phyloP scores from a whole-genome alignment of 2,797 vertebrate species.

The Ispidina lecontei region DNA sequence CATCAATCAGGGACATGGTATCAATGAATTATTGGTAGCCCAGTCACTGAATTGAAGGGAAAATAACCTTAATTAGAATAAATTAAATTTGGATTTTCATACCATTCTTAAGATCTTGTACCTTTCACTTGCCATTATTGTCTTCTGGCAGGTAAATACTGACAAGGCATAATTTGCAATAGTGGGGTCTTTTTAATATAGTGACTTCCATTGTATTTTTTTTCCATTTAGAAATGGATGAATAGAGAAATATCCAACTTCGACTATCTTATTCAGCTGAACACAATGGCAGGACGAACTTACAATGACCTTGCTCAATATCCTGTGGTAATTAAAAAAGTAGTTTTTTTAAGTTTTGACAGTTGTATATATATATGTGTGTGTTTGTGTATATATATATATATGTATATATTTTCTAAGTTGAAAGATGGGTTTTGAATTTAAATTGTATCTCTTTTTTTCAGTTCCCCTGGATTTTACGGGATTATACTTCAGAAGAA shows the following conservation, averaged over 20 bases:
- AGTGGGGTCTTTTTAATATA: not conserved
- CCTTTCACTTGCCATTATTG: not conserved
- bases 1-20: not conserved
- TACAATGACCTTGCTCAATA: conserved; percentile 97
- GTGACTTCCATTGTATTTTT: not conserved
- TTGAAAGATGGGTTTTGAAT: not conserved
- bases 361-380: not conserved
- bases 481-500: conserved; percentile 93
- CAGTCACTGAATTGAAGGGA: not conserved
- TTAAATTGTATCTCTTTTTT: conserved; percentile 8
- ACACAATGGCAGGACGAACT: conserved; percentile 95
- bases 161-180: not conserved
- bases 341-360: not conserved
- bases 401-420: not conserved
- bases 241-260: conserved; percentile 98
- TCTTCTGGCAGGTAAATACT: not conserved
- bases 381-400: not conserved
- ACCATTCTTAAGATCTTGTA: not conserved
- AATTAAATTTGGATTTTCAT: not conserved
- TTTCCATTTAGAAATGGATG: conserved; percentile 91
- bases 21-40: not conserved
- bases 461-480: conserved; percentile 95
- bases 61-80: not conserved
- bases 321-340: conserved; percentile 86
- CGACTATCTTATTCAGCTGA: conserved; percentile 97